Evolutionary conservation across 2,797 vertebrate genomes (phyloP), one percentile per base, ranked within the genome.

Genomic region (Knipowitschia caucasica): DNA sequence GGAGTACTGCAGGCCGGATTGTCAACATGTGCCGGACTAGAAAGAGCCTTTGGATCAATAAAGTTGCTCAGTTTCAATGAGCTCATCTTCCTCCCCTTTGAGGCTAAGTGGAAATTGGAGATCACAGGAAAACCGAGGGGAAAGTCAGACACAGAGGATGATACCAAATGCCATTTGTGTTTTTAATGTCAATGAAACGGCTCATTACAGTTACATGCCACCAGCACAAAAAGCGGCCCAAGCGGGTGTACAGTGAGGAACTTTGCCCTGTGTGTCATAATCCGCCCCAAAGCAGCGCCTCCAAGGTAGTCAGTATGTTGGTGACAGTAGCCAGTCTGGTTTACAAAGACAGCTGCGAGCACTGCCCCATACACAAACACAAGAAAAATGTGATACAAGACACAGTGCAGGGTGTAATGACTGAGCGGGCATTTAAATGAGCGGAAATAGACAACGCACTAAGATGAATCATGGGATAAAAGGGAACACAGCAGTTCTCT

Each of bases 311-410:
- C 53, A 45, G 63, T 69, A 53, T 69, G 61, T 59, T 40, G 33
- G 62, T 65, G 65, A 73, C 72, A 63, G 52, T 50, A 73, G 45
- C 39, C 43, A 27, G 62, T 51, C 55, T 73, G 65, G 59, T 59
- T 77, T 69, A 79, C 59, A 75, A 62, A 71, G 73, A 85, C 84
- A 82, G 76, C 65, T 69, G 79, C 57, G 59, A 70, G 73, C 67
- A 83, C 73, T 67, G 75, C 42, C 24, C 18, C 26, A 29, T 46
- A 45, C 42, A 40, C 14, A 64, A 39, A 51, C 55, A 61, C 52
- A 62, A 64, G 38, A 46, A 1, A 44, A 68, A 80, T 69, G 30
- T 49, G 62, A 83, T 58, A 39, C 58, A 25, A 20, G 50, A 53
- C 45, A 66, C 49, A 15, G 63, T 38, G 33, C 10, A 35, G 47